Evolutionary conservation across 2,888 invertebrate species (phyloP), one percentile per base, ranked within the genome.

Genomic region (Heliconius cydno): DNA sequence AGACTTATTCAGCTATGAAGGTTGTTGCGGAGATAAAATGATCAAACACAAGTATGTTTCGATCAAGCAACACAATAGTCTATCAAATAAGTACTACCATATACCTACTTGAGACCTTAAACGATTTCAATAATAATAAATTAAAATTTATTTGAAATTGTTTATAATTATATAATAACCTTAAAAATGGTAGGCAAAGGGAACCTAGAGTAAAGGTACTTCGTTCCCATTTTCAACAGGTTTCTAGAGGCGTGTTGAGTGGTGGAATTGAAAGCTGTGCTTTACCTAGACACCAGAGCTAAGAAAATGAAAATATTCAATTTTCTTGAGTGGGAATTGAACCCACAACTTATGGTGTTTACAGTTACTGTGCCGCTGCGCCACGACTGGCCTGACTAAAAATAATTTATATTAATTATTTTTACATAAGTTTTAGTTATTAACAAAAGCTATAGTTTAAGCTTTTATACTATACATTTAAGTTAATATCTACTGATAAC

Each of bases 31-130:
- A 76, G 75, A 82, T 85, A 84, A 85, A 86, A 85, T 81, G 77
- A 71, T 80, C 82, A 83, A 84, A 81, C 82, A 77, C 80, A 82
- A 85, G 46, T 30, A n/a, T 22, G 63, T 60, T 84, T 84, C 77
- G 79, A 86, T 84, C 82, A 75, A 75, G 79, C 72, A 81, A 86
- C 80, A 87, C 87, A 87, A 87, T 87, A 78, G 86, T 85, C 86
- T 84, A 87, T 87, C 87, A 86, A 84, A 85, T 78, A 80, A 79
- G 75, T 74, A 77, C 74, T 63, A 75, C 72, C 77, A 66, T 67
- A 70, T 38, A 72, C 19, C 52, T 52, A 52, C 77, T 65, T n/a
- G 38, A 52, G 76, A 73, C 84, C 84, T 84, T 84, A 82, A 82
- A 75, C 82, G 71, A 81, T 83, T 81, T 83, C 75, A 63, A 73